phyloP scores from a whole-genome alignment of 2,888 invertebrate species.

The Dryadula phaetusa region DNA sequence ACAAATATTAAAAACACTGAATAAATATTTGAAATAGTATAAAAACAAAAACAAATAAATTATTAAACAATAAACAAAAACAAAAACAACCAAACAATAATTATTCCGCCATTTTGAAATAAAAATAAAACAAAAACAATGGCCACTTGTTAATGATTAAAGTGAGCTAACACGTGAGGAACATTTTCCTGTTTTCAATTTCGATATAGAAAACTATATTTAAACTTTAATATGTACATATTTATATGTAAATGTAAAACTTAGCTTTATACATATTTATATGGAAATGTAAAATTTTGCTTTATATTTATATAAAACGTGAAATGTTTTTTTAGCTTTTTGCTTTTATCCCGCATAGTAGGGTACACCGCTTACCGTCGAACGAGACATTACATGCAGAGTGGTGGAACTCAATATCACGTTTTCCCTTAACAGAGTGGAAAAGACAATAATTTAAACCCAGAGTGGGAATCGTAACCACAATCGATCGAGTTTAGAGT shows the following conservation, averaged over 20 bases:
- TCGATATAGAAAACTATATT: conserved; percentile 42
- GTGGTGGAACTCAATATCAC: no score
- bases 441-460: no score
- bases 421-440: no score
- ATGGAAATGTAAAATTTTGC: neutral
- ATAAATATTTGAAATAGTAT: no score
- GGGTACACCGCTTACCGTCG: no score
- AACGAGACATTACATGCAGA: no score
- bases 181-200: conserved; percentile 66
- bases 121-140: conserved; percentile 42
- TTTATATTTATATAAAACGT: no score
- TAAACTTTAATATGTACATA: conserved; percentile 37
- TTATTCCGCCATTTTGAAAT: conserved; percentile 16
- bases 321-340: no score
- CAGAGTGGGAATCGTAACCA: no score
- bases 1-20: no score
- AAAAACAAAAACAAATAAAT: conserved; percentile 1
- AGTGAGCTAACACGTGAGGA: conserved; percentile 35
- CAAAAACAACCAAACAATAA: neutral
- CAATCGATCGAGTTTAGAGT: no score
- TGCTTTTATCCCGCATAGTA: no score
- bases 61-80: neutral
- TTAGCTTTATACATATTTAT: neutral
- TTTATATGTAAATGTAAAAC: neutral
- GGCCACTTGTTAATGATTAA: conserved; percentile 39